Evolutionary conservation across 2,113 vertebrate genomes (phyloP), one percentile per base, ranked within the genome.

Genomic region (Mesoclemmys tuberculata): DNA sequence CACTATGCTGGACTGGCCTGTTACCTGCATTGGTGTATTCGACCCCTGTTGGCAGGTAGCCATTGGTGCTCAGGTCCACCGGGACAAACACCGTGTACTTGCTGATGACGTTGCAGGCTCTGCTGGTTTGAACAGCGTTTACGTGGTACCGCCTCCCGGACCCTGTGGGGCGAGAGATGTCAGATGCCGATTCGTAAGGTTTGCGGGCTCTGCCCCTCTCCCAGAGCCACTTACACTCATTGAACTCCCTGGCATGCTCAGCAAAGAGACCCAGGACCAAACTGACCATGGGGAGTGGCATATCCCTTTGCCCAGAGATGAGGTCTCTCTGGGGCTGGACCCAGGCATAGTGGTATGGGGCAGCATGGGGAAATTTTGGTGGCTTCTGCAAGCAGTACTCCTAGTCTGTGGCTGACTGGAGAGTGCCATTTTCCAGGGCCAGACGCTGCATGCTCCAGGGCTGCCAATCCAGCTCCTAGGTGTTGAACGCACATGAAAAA

Each of bases 61-160:
- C 94, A 83, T 98, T 99, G 90, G 97, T 99, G 98, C 99, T 99
- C 90, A 99, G 96, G 93, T 99, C 99, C 74, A 99, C 98, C 0
- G 99, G 99, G 80, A 99, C 92, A 0, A 99, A 99, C 0, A 97
- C 98, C 0, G 99, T 99, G 98, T 99, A 99, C 97, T 99, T 99
- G 99, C 99, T 99, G 96, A 99, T 98, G 92, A 99, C 68, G 1
- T 99, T 99, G 92, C 99, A 99, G 89, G 99, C 98, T 84, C 99
- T 99, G 98, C 99, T 99, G 97, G 99, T 99, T 94, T 99, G 99
- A 86, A 99, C 98, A 1, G 99, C 99, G 0, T 97, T 99, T 64
- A 98, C 85, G 93, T 99, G 99, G 98, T 99, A 99, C 74, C 98
- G 97, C 85, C 98, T 98, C 27, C 99, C 98, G 0, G 98, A 99